Conservation (phyloP, 2,888 invertebrate genomes). For the Aquatica leii region DNA sequence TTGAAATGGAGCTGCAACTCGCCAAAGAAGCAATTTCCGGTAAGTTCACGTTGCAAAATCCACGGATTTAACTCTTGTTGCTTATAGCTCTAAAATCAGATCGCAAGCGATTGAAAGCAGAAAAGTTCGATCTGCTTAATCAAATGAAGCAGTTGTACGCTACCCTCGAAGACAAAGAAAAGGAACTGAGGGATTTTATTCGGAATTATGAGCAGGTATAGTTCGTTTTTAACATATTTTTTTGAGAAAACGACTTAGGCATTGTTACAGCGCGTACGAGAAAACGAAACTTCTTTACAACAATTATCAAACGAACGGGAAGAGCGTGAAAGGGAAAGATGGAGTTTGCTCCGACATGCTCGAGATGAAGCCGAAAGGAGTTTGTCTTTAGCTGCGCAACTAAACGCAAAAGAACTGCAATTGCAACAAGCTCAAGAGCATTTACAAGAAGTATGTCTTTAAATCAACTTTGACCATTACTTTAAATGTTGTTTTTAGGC, state of each 20-base stretch:
- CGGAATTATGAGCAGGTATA: constrained; percentile 89
- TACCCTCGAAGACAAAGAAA: constrained; percentile 93
- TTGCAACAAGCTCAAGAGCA: constrained; percentile 87
- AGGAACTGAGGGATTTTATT: constrained; percentile 92
- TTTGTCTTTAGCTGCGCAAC: constrained; percentile 84
- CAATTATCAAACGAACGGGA: constrained; percentile 69
- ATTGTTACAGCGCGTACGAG: constrained; percentile 73
- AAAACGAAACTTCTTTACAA: constrained; percentile 76
- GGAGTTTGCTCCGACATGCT: constrained; percentile 86
- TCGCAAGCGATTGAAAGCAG: constrained; percentile 88
- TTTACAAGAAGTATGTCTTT: constrained; percentile 73
- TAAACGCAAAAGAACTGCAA: constrained; percentile 87
- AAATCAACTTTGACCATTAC: background rate
- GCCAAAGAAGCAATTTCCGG: constrained; percentile 78
- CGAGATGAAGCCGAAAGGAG: constrained; percentile 90
- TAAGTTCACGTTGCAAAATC: too few species aligned
- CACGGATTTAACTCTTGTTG: background rate
- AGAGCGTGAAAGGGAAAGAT: constrained; percentile 87
- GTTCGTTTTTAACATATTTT: constrained; percentile 8
- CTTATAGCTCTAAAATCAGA: constrained; percentile 82
- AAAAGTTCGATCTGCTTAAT: constrained; percentile 90
- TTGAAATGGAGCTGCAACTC: constrained; percentile 73
- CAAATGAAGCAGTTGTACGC: constrained; percentile 96
- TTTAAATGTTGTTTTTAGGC: constrained; percentile 63
- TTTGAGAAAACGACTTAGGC: background rate